A percentile compares a stretch with the other conserved stretches of the same genome.
phyloP scores from a whole-genome alignment of 1,140 invertebrate species.

The Drosophila setifemur region DNA sequence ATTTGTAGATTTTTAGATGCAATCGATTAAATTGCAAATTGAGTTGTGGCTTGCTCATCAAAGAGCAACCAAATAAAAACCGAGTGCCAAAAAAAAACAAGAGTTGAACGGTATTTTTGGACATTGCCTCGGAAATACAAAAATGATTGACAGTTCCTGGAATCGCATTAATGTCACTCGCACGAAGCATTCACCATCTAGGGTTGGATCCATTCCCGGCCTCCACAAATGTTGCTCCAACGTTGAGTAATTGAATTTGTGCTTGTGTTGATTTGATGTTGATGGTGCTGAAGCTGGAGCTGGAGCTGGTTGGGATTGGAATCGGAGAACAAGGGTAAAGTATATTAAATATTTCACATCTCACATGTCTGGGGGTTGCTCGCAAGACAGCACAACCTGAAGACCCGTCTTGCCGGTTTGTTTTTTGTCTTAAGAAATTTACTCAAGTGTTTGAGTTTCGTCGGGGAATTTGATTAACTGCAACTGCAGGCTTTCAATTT shows the following conservation, averaged over 20 bases:
- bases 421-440: constrained; percentile 48
- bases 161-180: constrained; percentile 75
- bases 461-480: constrained; percentile 47
- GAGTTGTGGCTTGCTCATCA: constrained; percentile 34
- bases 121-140: constrained; percentile 44
- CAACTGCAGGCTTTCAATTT: constrained; percentile 28
- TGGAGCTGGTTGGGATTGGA: constrained; percentile 11
- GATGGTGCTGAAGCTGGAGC: constrained; percentile 21
- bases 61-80: constrained; percentile 31
- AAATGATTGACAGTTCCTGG: constrained; percentile 64
- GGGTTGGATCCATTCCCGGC: not conserved
- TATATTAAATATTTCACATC: constrained; percentile 68
- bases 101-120: constrained; percentile 47
- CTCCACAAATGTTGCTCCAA: constrained; percentile 15
- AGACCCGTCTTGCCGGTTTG: constrained; percentile 4
- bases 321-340: constrained; percentile 15
- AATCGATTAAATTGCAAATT: constrained; percentile 75
- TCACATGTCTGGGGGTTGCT: constrained; percentile 9
- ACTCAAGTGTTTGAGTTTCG: constrained; percentile 32
- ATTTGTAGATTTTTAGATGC: constrained; percentile 53
- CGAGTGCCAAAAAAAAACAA: constrained; percentile 44
- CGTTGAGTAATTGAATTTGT: constrained; percentile 77
- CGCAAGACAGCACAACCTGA: constrained; percentile 7
- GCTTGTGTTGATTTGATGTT: constrained; percentile 72
- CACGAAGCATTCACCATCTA: constrained; percentile 11